Percentiles rank a stretch among this genome's conserved stretches.
Conservation (phyloP, 2,888 invertebrate species). For the Cetonia aurata region DNA sequence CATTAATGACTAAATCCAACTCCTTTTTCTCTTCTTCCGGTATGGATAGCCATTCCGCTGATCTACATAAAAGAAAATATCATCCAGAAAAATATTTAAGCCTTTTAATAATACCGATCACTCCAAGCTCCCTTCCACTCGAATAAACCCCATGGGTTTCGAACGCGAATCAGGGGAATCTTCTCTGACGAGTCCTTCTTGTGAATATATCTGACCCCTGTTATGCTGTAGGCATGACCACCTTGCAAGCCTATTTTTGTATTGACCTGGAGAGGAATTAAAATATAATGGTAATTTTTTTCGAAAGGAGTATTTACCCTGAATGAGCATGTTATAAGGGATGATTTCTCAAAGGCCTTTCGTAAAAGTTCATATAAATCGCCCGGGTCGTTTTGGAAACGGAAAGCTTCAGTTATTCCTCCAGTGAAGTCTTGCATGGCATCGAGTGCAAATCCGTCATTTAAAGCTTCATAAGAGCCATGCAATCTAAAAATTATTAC, state of each 20-base stretch:
- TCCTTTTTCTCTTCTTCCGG: slow-evolving; percentile 8
- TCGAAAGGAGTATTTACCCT: slow-evolving; percentile 71
- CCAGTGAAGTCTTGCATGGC: slow-evolving; percentile 99
- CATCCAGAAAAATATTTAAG: neutral
- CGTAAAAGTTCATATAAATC: slow-evolving; percentile 89
- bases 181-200: slow-evolving; percentile 83
- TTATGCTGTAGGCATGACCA: slow-evolving; percentile 95
- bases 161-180: slow-evolving; percentile 84
- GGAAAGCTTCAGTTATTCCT: slow-evolving; percentile 93
- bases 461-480: slow-evolving; percentile 97
- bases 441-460: slow-evolving; percentile 97
- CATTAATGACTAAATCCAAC: neutral
- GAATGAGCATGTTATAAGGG: slow-evolving; percentile 95
- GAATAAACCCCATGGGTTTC: slow-evolving; percentile 96
- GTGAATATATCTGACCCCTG: slow-evolving; percentile 83
- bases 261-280: neutral
- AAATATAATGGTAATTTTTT: too few species aligned
- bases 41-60: neutral
- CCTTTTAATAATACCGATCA: slow-evolving; percentile 73
- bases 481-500: slow-evolving; percentile 75
- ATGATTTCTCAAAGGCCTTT: slow-evolving; percentile 91
- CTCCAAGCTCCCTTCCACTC: slow-evolving; percentile 98
- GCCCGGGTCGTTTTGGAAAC: slow-evolving; percentile 83
- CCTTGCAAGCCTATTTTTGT: slow-evolving; percentile 79
- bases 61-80: slow-evolving; percentile 10